A percentile compares a stretch with the other conserved stretches of the same genome.
Evolutionary conservation across 37 sponge, comb jelly and placozoan genomes (phyloP).

Genomic region (Dysidea cf. avara): DNA sequence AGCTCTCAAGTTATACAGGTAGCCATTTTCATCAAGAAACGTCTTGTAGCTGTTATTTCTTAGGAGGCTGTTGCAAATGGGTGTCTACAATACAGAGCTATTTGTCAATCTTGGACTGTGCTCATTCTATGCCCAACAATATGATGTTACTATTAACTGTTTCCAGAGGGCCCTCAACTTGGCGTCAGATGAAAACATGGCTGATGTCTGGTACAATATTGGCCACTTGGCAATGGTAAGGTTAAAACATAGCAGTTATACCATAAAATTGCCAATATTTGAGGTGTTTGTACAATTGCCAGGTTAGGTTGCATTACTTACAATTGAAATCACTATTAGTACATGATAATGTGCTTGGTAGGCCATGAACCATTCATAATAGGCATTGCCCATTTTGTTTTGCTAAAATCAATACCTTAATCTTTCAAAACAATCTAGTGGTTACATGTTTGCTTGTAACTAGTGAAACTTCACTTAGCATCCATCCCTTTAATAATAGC

Average conservation of each 20-base stretch:
- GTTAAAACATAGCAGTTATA: neutral
- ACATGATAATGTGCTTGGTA: too few species aligned
- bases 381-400: too few species aligned
- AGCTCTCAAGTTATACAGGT: slow-evolving; percentile 89
- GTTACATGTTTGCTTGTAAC: too few species aligned
- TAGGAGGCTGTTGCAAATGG: slow-evolving; percentile 95
- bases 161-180: slow-evolving; percentile 79
- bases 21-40: neutral
- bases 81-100: slow-evolving; percentile 91
- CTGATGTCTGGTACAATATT: slow-evolving; percentile 98
- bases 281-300: too few species aligned
- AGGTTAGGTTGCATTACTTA: too few species aligned
- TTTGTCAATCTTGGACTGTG: slow-evolving; percentile 96
- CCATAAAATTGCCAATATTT: neutral
- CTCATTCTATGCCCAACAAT: slow-evolving; percentile 98
- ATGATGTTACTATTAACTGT: slow-evolving; percentile 92
- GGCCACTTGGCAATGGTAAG: slow-evolving; percentile 91
- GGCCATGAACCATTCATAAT: too few species aligned
- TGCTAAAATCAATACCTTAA: too few species aligned
- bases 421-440: too few species aligned
- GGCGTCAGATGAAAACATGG: slow-evolving; percentile 81
- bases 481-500: too few species aligned
- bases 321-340: too few species aligned
- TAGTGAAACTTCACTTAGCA: too few species aligned
- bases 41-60: neutral